Base-by-base conservation (phyloP, 53 echinoderm and acorn worm genomes). In the Holothuria scabra region DNA sequence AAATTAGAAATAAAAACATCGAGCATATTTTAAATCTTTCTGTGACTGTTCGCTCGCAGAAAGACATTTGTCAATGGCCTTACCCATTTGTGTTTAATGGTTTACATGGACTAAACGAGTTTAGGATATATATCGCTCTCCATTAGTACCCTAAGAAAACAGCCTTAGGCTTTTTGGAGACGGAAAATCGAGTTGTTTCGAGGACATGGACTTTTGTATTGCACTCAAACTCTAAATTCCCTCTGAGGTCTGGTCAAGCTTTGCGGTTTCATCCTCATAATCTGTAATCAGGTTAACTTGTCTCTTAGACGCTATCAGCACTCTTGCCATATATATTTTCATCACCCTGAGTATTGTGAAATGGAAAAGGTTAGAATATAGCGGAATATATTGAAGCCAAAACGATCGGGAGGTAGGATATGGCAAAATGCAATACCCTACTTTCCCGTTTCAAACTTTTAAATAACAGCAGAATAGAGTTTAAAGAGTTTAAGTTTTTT, bases 151-250 rank as follows among this genome's bases (percentile, higher is more conserved):
- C 16, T 18, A 69, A 69, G 69, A 69, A 38, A 69, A 69, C 38
- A 69, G 38, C 69, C 69, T 69, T 20, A 22, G 69, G 69, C 69
- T 35, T 69, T 69, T 69, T 21, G 4, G 52, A 69, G 31, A 69
- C 35, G 31, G 44, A 69, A 69, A 69, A 69, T 69, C 69, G 69
- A 69, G 69, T 69, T 69, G 69, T 69, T 69, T 69, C 69, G 69
- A 69, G 69, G 69, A 69, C 69, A 22, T 35, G 69, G 13, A 16
- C 69, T 69, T 34, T 69, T 69, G 41, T 38, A 41, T 69, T 69
- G 69, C 69, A 69, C 41, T 69, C 38, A 69, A 41, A 69, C 37
- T n/a, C 35, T 13, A 38, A 69, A 69, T 69, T 69, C 69, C 69
- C 69, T 34, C 69, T 69, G 69, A 69, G 69, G 69, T 41, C 69